phyloP scores from a whole-genome alignment of 2,888 invertebrate species.

The Drosophila putrida region DNA sequence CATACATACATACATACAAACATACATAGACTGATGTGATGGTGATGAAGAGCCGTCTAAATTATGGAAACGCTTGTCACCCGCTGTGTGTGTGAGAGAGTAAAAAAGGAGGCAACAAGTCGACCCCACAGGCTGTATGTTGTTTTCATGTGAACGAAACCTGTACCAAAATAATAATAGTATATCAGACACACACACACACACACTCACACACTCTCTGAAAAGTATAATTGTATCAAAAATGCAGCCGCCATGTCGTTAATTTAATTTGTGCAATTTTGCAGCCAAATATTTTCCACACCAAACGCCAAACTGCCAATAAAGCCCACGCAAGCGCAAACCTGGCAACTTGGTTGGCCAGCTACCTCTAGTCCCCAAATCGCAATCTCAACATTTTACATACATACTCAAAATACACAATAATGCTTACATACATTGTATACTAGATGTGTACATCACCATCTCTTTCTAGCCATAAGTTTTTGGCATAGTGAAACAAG shows the following conservation, averaged over 20 bases:
- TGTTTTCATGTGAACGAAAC: conserved; percentile 57
- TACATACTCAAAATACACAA: neutral
- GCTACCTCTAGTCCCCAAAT: conserved; percentile 47
- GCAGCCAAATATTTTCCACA: conserved; percentile 79
- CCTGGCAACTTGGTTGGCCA: conserved; percentile 68
- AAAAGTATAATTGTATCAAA: conserved; percentile 13
- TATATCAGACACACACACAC: conserved; percentile 38
- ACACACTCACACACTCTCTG: conserved; percentile 1
- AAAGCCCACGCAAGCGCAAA: conserved; percentile 74
- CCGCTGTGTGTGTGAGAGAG: conserved; percentile 75
- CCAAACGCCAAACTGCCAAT: conserved; percentile 80
- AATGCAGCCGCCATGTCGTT: conserved; percentile 72
- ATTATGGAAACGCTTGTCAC: conserved; percentile 82
- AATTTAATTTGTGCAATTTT: conserved; percentile 80
- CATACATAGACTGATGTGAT: neutral
- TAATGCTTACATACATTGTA: conserved; percentile 14
- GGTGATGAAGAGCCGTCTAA: conserved; percentile 78
- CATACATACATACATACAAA: no score
- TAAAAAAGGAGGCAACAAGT: conserved; percentile 19
- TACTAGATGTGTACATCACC: conserved; percentile 18
- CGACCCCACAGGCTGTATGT: conserved; percentile 74
- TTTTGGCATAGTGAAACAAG: conserved; percentile 64
- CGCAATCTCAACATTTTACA: conserved; percentile 28
- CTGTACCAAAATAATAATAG: conserved; percentile 34
- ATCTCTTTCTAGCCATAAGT: conserved; percentile 64